Evolutionary conservation across 2,888 invertebrate genomes (phyloP).

Genomic region (Julus scandinavius): DNA sequence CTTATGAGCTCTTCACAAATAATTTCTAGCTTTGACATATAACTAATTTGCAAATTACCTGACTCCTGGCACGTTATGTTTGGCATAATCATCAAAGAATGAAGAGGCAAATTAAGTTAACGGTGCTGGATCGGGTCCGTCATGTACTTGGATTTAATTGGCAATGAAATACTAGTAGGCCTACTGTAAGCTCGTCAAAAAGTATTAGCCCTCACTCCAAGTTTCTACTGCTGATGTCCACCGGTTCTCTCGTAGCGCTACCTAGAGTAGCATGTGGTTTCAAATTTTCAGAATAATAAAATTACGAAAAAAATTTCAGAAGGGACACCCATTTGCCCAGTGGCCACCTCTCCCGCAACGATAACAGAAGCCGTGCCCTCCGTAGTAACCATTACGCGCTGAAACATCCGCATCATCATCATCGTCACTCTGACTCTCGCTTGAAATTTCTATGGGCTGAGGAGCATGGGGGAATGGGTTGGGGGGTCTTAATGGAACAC

Average conservation of each 20-base stretch:
- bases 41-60: neutral
- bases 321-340: slow-evolving; percentile 64
- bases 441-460: slow-evolving; percentile 9
- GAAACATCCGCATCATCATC: slow-evolving; percentile 63
- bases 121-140: neutral
- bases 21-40: too few relatives aligned
- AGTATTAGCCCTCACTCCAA: too few relatives aligned
- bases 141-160: neutral
- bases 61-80: neutral
- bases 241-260: too few relatives aligned
- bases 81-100: neutral
- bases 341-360: slow-evolving; percentile 63
- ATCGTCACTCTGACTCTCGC: slow-evolving; percentile 41
- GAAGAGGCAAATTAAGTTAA: neutral
- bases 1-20: too few relatives aligned
- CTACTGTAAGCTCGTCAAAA: too few relatives aligned
- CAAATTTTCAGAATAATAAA: slow-evolving; percentile 47
- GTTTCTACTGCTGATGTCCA: too few relatives aligned
- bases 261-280: neutral
- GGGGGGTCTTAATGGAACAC: neutral
- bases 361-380: slow-evolving; percentile 64
- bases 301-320: slow-evolving; percentile 55
- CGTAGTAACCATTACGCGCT: slow-evolving; percentile 62
- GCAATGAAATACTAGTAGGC: too few relatives aligned
- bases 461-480: neutral